phyloP scores from a whole-genome alignment of 2,797 vertebrate genomes.

The Choloepus didactylus region DNA sequence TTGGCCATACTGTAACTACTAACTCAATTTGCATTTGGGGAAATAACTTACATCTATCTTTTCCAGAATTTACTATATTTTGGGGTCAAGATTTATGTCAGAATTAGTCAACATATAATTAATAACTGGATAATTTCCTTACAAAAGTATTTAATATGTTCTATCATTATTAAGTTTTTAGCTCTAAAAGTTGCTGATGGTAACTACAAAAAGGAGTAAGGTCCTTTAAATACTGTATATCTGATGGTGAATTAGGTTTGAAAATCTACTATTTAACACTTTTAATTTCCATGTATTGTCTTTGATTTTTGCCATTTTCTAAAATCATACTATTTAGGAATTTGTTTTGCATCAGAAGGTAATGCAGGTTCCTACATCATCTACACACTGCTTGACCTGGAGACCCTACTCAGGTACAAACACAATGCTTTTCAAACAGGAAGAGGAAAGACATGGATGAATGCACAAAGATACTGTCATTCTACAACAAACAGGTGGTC shows the following conservation, averaged over 20 bases:
- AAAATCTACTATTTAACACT: not conserved
- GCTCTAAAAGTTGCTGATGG: not conserved
- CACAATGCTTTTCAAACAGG: not conserved
- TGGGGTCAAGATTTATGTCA: not conserved
- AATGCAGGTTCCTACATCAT: not conserved
- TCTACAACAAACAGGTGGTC: not conserved
- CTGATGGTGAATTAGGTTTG: not conserved
- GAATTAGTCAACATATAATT: not conserved
- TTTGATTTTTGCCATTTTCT: slow-evolving; percentile 35
- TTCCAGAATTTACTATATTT: not conserved
- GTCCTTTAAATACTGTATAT: not conserved
- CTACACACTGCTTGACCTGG: not conserved
- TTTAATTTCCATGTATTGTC: not conserved
- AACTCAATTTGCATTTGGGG: not conserved
- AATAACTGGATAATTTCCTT: not conserved
- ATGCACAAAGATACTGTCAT: not conserved
- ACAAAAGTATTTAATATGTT: not conserved
- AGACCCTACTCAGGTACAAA: not conserved
- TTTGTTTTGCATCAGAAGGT: slow-evolving; percentile 32
- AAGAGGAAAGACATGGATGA: not conserved
- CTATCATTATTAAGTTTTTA: not conserved
- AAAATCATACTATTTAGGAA: not conserved
- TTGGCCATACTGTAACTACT: not conserved
- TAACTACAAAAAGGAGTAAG: not conserved
- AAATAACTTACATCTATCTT: not conserved